These are phyloP conservation scores for Romanomermis culicivorax DNA, from an alignment of 2,888 invertebrate genomes.

Conservation along the genomic window DNA sequence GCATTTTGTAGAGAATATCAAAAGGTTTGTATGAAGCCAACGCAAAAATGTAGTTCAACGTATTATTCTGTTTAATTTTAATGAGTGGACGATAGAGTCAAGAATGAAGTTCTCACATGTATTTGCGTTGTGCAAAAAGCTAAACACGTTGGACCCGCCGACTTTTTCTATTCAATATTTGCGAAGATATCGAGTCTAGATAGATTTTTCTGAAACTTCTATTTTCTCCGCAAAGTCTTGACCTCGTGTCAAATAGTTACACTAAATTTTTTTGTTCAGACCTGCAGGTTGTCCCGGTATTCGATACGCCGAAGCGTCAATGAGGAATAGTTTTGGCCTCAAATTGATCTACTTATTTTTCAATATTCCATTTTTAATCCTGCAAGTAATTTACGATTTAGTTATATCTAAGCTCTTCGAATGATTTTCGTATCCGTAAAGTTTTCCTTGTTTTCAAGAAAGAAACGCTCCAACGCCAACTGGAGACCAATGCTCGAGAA, in stretches of 20 bases:
- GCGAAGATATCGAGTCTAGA: too few relatives aligned
- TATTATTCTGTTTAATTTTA: too few relatives aligned
- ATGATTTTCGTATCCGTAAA: slow-evolving; percentile 3
- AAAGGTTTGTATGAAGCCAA: slow-evolving; percentile 34
- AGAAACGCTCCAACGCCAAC: slow-evolving; percentile 55
- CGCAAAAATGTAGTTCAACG: slow-evolving; percentile 19
- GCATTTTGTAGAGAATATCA: slow-evolving; percentile 44
- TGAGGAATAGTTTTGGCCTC: slow-evolving; percentile 84
- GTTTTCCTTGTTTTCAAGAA: slow-evolving; percentile 30
- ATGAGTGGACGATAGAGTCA: too few relatives aligned
- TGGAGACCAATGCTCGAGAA: slow-evolving; percentile 63
- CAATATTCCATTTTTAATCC: slow-evolving; percentile 70
- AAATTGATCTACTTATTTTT: slow-evolving; percentile 79
- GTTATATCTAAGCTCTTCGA: slow-evolving; percentile 10
- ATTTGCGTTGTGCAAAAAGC: too few relatives aligned
- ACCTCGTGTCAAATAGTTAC: too few relatives aligned
- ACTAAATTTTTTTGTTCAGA: too few relatives aligned
- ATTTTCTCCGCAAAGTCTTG: too few relatives aligned
- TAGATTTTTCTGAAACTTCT: too few relatives aligned
- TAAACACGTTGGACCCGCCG: too few relatives aligned
- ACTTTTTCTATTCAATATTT: too few relatives aligned
- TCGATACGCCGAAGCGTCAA: slow-evolving; percentile 70
- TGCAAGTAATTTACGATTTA: slow-evolving; percentile 39
- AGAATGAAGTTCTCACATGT: too few relatives aligned
- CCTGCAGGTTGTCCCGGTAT: too few relatives aligned